phyloP scores from a whole-genome alignment of 1,140 invertebrate genomes.

The Cepaea nemoralis region DNA sequence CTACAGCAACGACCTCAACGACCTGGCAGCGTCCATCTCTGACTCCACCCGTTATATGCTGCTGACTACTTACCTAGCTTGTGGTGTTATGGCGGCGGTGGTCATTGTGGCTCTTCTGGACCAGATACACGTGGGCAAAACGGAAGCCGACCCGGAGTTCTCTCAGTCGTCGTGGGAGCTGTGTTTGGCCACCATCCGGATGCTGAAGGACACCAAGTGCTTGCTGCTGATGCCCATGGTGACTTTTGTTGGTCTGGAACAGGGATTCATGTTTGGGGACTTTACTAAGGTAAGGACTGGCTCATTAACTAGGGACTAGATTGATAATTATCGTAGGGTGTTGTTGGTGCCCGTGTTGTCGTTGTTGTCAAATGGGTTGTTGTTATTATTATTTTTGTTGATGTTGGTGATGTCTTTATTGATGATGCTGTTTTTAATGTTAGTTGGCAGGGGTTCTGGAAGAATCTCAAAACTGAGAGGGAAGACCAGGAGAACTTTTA shows the following conservation, averaged over 20 bases:
- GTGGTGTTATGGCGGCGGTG: constrained; percentile 63
- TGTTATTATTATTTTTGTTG: no score
- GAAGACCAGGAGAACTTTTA: no score
- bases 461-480: no score
- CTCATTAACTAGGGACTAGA: no score
- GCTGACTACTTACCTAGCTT: constrained; percentile 64
- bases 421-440: no score
- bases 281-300: constrained; percentile 70
- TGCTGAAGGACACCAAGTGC: constrained; percentile 68
- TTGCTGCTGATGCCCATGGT: constrained; percentile 70
- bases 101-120: constrained; percentile 63
- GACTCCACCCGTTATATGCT: constrained; percentile 60
- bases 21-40: constrained; percentile 50
- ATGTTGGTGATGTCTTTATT: no score
- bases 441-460: no score
- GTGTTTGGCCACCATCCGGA: constrained; percentile 60
- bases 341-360: no score
- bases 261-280: constrained; percentile 72
- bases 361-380: no score
- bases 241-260: constrained; percentile 71
- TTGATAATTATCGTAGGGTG: no score
- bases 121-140: constrained; percentile 45
- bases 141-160: constrained; percentile 42
- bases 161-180: constrained; percentile 55
- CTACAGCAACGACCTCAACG: constrained; percentile 47